Evolutionary conservation across 2,888 invertebrate genomes (phyloP).

Genomic region (Tetragonisca angustula): DNA sequence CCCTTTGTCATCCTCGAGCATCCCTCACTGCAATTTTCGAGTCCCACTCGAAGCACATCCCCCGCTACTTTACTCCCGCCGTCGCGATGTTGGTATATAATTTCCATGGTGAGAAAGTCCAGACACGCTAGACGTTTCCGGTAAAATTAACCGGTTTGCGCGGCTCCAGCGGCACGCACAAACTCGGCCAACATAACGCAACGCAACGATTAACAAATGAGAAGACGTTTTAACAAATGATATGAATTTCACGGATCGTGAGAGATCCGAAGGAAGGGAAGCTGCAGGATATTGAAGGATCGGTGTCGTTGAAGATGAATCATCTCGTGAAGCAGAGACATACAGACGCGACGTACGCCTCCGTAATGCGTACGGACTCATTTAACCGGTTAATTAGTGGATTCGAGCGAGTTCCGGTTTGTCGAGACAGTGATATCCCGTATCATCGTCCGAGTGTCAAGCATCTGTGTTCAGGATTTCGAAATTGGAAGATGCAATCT

Average conservation of each 20-base stretch:
- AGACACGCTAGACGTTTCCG: conserved; percentile 60
- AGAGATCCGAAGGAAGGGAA: not conserved
- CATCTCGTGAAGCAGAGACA: conserved; percentile 3
- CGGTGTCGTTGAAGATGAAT: conserved; percentile 6
- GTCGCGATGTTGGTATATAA: not conserved
- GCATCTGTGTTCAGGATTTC: not conserved
- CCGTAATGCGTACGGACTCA: conserved; percentile 49
- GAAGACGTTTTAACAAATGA: not conserved
- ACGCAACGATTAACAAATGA: not conserved
- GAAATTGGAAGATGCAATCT: not conserved
- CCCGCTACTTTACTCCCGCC: not conserved
- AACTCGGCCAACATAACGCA: not conserved
- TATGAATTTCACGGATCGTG: not conserved
- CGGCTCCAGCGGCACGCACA: conserved; percentile 12
- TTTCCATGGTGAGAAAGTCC: conserved; percentile 62
- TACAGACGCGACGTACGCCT: conserved; percentile 47
- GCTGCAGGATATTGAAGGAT: not conserved
- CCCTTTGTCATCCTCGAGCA: conserved; percentile 30
- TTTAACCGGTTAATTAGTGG: conserved; percentile 53
- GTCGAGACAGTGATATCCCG: conserved; percentile 27
- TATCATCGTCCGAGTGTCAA: not conserved
- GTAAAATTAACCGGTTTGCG: conserved; percentile 61
- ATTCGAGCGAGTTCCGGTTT: conserved; percentile 51
- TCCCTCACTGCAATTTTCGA: conserved; percentile 35
- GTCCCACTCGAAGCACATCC: conserved; percentile 21